Evolutionary conservation across 2,113 vertebrate species (phyloP), one percentile per base, ranked within the genome.

Genomic region (Scomber colias): DNA sequence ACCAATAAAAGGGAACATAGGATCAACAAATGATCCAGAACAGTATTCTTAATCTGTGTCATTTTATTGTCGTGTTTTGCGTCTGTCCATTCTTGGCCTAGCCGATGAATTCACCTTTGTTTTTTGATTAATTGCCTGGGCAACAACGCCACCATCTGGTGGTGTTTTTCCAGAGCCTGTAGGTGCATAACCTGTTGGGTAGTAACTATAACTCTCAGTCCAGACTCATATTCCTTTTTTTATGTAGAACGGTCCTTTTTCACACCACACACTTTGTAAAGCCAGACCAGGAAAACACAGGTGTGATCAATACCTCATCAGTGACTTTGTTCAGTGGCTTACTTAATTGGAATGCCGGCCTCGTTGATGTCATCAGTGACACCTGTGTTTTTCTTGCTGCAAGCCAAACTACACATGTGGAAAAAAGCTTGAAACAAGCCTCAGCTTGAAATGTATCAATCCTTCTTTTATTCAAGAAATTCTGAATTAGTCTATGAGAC

Each of bases 61-160:
- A 27, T 44, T 31, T 40, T 44, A 12, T 21, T 5, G 21, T 13
- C 11, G 10, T 8, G 15, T 16, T 44, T 67, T 53, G 30, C 12
- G 44, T 13, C 1, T 46, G n/a, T 51, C 12, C 46, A 27, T 27
- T 51, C 8, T 13, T 30, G 35, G 4, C 50, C 67, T 56, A 10
- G 61, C 5, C 61, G 16, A 11, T 49, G 3, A 46, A 40, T 46
- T 56, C 11, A 56, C 19, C 0, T 14, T 61, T 78, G 17, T 46
- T 7, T 59, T 0, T 2, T 50, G 17, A 55, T 57, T 50, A 70
- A 61, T 75, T 60, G 68, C 40, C 31, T 48, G 35, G 79, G 75
- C 75, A 72, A 84, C 60, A 30, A 73, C 55, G 68, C 76, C 91
- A 27, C 82, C 84, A 66, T 44, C 84, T 86, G 87, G 77, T 67